A percentile compares a stretch with the other conserved stretches of the same genome.
These are phyloP conservation scores for Phyllotreta cruciferae DNA, from an alignment of 2,888 invertebrate genomes.

Conservation along the genomic window DNA sequence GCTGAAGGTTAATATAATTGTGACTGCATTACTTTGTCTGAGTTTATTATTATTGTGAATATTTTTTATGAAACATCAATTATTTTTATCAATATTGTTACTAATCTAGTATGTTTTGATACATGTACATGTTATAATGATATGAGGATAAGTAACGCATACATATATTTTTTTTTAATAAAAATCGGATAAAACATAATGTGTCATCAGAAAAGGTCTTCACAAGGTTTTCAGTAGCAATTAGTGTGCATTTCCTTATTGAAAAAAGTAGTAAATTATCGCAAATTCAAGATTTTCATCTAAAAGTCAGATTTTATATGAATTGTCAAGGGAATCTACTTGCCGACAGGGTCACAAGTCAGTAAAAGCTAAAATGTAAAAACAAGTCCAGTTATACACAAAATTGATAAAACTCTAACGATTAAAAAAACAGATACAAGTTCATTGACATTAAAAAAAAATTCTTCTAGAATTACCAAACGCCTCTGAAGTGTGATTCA, in stretches of 20 bases:
- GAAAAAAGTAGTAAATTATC: conserved; percentile 13
- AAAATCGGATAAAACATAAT: neutral
- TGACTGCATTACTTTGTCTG: conserved; percentile 18
- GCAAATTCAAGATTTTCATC: conserved; percentile 12
- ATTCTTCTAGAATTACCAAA: conserved; percentile 12
- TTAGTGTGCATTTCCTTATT: conserved; percentile 19
- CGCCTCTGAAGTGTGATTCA: conserved; percentile 1
- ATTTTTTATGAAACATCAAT: conserved; percentile 17
- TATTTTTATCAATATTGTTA: conserved; percentile 22
- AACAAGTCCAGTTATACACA: neutral
- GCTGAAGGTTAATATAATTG: conserved; percentile 21
- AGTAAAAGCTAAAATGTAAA: conserved; percentile 8
- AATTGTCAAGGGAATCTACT: conserved; percentile 20
- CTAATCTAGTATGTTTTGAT: conserved; percentile 13
- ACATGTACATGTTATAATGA: neutral
- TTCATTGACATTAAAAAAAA: conserved; percentile 4
- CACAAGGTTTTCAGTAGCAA: conserved; percentile 20
- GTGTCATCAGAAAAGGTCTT: conserved; percentile 15
- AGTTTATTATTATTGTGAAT: conserved; percentile 5
- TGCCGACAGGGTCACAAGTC: conserved; percentile 19
- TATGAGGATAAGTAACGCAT: neutral
- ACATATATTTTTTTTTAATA: too few species aligned
- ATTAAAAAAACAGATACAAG: conserved; percentile 1
- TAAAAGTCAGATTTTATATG: conserved; percentile 21
- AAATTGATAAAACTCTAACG: conserved; percentile 1